These are phyloP conservation scores for Biston betularia DNA, from an alignment of 2,888 invertebrate genomes.

Conservation along the genomic window DNA sequence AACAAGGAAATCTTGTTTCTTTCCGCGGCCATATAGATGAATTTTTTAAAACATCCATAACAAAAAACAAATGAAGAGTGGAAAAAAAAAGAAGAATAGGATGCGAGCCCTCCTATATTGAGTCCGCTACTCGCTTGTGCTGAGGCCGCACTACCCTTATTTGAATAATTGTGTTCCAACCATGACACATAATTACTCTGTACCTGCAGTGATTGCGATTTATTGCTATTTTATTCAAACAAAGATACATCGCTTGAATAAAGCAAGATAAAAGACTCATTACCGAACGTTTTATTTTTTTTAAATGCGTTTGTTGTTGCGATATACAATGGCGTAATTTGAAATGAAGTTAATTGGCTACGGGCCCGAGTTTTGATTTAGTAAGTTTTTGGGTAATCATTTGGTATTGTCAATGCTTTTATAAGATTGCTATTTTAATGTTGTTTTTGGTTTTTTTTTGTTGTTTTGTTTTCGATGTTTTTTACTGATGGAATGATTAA, in stretches of 20 bases:
- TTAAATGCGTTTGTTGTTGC: constrained; percentile 16
- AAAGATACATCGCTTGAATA: constrained; percentile 19
- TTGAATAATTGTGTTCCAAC: constrained; percentile 67
- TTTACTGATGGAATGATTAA: no score
- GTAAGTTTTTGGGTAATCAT: not conserved
- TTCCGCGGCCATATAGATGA: no score
- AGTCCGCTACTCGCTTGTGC: constrained; percentile 16
- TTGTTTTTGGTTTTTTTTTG: no score
- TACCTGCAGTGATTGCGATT: constrained; percentile 68
- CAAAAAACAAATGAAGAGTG: no score
- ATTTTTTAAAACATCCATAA: no score
- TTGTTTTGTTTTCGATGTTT: no score
- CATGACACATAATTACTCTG: constrained; percentile 61
- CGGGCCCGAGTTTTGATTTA: not conserved
- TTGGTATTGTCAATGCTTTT: no score
- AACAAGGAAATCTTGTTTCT: no score
- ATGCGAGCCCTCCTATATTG: not conserved
- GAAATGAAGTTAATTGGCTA: constrained; percentile 1
- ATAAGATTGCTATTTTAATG: no score
- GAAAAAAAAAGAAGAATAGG: no score
- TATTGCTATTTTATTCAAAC: constrained; percentile 52
- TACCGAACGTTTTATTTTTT: constrained; percentile 19
- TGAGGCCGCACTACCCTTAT: constrained; percentile 47
- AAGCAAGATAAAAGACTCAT: constrained; percentile 15
- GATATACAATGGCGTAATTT: constrained; percentile 3